Evolutionary conservation across 2,797 vertebrate species (phyloP), one percentile per base, ranked within the genome.

Genomic region (Sciaenops ocellatus): DNA sequence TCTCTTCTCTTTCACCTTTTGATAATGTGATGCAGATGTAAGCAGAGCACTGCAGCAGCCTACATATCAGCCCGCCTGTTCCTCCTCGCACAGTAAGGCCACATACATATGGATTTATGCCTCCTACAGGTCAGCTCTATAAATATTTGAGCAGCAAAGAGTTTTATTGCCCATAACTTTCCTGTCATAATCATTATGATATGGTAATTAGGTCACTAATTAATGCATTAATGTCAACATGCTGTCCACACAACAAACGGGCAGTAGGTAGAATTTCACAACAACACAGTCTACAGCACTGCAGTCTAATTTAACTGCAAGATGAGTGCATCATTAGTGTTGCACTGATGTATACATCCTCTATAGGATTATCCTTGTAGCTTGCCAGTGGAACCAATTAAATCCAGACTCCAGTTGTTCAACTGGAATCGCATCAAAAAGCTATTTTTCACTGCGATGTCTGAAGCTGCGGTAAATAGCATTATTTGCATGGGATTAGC

Each of bases 401-500:
- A 65, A 85, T 80, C 79, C 66, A 83, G 55, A 57, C 63, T 79
- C 38, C 34, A 79, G 46, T 85, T 79, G 79, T 84, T 70, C 44
- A 24, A 57, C 69, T 87, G 85, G 86, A 75, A 64, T 85, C 0
- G 13, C 54, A 80, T 88, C 83, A 85, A 87, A 87, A 85, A 79
- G 65, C 62, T 8, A 5, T 73, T 74, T 76, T 77, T 78, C 63
- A 68, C 5, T 61, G 30, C 56, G 3, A 65, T 41, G 76, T 86
- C 78, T 89, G 67, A 76, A 71, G 64, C 86, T 51, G 18, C 3
- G 44, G 66, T 80, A 80, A 90, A 75, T 20, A 8, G 46, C 50
- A 52, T 87, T 78, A 80, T 88, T 87, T 84, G 72, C 61, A 73
- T 46, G 44, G 78, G 84, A 93, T 91, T 87, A 85, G 13, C 55